Evolutionary conservation across 2,797 vertebrate genomes (phyloP), one percentile per base, ranked within the genome.

Genomic region (Potorous gilbertii): DNA sequence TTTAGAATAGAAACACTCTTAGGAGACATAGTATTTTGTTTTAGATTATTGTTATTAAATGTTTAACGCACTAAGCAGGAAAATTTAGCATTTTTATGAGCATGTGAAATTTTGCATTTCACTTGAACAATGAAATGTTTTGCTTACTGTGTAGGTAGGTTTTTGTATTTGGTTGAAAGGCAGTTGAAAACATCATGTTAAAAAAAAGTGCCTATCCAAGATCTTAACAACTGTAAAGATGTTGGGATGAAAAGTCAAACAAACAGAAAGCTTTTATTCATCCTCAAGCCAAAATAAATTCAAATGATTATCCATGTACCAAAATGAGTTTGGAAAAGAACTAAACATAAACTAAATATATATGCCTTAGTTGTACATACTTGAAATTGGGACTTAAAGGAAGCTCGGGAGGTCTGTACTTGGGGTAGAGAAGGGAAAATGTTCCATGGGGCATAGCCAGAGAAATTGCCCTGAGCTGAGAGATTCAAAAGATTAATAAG

Each of bases 241-340:
- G 95, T 95, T 97, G 96, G 90, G 95, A 95, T 14, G 91, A 98
- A 94, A 95, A 98, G 96, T 96, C 95, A 96, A 97, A 97, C 93
- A 95, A 98, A 97, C 54, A 98, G 95, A 96, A 98, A 96, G 96
- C 97, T 97, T 91, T 97, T 96, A 96, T 94, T 97, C 97, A 96
- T 96, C 96, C 95, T 96, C 94, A 97, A 97, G 55, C 59, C 98
- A 98, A 97, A 98, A 97, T 94, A 62, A 98, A 98, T 94, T 96
- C 54, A 96, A 93, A 31, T 95, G 92, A 97, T 95, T 95, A 96
- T 95, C 97, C 95, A 92, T 94, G 94, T 93, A 96, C 92, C 91
- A 92, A 52, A 81, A 3, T 92, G 46, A 95, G 94, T 95, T 62
- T 97, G 95, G 96, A 95, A 97, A 96, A 97, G 94, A 52, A 62